Evolutionary conservation across 2,888 invertebrate species (phyloP).

Genomic region (Dendrolimus pini): DNA sequence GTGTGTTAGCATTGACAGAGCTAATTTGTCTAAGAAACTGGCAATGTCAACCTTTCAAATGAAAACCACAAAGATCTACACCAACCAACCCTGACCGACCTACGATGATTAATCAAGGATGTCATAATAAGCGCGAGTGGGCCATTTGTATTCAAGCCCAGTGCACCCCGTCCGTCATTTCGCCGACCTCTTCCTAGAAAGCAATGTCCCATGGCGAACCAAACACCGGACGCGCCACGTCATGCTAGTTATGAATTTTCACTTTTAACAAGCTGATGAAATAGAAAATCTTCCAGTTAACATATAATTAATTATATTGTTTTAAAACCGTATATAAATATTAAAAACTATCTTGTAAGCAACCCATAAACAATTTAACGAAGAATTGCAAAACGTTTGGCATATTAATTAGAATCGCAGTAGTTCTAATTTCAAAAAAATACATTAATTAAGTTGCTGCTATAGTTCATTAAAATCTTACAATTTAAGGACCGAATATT

Average conservation of each 20-base stretch:
- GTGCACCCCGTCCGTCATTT: conserved; percentile 45
- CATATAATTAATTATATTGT: no score
- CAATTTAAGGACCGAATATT: no score
- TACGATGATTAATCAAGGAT: neutral
- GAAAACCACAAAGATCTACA: conserved; percentile 10
- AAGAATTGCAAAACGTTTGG: no score
- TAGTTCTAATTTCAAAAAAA: no score
- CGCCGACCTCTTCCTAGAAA: conserved; percentile 63
- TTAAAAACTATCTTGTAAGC: no score
- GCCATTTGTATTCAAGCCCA: conserved; percentile 48
- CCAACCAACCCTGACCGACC: neutral
- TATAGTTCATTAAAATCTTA: no score
- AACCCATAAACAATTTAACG: no score
- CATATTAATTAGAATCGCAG: no score
- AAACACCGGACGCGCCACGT: conserved; percentile 41
- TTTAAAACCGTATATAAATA: no score
- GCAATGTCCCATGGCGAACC: conserved; percentile 53
- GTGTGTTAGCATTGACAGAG: conserved; percentile 2
- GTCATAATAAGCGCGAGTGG: conserved; percentile 2
- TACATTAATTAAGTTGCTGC: no score
- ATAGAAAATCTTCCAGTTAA: neutral
- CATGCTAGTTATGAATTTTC: conserved; percentile 58
- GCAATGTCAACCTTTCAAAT: conserved; percentile 1
- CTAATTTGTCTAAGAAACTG: conserved; percentile 10
- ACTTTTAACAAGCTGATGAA: conserved; percentile 45